phyloP scores from a whole-genome alignment of 2,888 invertebrate species.

The Epiblema foenella region DNA sequence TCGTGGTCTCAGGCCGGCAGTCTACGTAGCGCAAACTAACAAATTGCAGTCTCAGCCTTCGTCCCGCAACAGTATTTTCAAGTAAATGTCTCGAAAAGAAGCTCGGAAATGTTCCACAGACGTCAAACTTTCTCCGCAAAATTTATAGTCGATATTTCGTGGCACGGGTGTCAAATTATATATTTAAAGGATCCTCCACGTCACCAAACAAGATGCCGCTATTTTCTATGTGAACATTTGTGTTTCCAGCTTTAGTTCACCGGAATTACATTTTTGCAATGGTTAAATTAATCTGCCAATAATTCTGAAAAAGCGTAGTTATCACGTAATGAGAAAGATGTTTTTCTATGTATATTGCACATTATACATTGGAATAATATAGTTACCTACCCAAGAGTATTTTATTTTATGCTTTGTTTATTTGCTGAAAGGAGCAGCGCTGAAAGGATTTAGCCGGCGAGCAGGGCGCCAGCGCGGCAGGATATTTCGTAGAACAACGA shows the following conservation, averaged over 20 bases:
- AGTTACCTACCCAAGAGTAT: neutral
- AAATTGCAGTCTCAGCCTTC: constrained; percentile 59
- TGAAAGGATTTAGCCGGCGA: neutral
- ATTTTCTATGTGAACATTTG: constrained; percentile 8
- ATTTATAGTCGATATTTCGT: constrained; percentile 55
- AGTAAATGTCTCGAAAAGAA: constrained; percentile 58
- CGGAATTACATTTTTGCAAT: neutral
- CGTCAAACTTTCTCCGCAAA: constrained; percentile 54
- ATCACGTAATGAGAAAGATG: neutral
- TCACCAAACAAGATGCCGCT: constrained; percentile 15
- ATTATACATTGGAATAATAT: neutral
- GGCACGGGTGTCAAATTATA: constrained; percentile 48
- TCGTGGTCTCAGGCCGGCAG: constrained; percentile 44
- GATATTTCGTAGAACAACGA: constrained; percentile 16
- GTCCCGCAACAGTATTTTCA: constrained; percentile 44
- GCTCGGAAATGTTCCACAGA: constrained; percentile 51
- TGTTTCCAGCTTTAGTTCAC: neutral
- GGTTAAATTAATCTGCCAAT: neutral
- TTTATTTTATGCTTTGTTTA: neutral
- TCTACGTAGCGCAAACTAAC: constrained; percentile 57
- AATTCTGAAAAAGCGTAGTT: neutral
- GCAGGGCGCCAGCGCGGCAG: neutral
- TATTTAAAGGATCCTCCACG: constrained; percentile 34
- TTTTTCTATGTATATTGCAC: neutral
- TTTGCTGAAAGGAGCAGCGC: neutral